Percentiles rank a stretch among this genome's conserved stretches.
These are phyloP conservation scores for Protophormia terraenovae DNA, from an alignment of 2,888 invertebrate genomes.

Conservation along the genomic window DNA sequence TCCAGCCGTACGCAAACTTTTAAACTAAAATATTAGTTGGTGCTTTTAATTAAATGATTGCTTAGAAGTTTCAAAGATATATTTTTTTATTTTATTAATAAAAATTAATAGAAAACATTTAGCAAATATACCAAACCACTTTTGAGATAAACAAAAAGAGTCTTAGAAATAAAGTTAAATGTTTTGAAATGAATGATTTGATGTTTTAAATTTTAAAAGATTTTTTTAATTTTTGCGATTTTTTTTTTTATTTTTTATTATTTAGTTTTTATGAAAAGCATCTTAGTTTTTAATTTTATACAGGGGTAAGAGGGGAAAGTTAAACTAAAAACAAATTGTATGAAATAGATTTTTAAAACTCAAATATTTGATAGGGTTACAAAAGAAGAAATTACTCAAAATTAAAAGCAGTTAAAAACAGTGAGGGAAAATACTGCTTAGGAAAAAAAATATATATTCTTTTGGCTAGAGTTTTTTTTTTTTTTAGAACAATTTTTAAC, in stretches of 20 bases:
- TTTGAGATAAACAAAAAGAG: slow-evolving; percentile 71
- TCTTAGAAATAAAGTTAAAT: slow-evolving; percentile 43
- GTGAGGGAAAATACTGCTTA: slow-evolving; percentile 40
- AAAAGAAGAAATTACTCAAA: slow-evolving; percentile 30
- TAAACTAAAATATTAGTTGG: slow-evolving; percentile 71
- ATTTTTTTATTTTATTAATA: not conserved
- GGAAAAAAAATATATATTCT: not conserved
- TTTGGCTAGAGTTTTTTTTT: slow-evolving; percentile 25
- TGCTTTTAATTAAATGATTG: no score
- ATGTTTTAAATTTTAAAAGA: slow-evolving; percentile 51
- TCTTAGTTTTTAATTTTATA: slow-evolving; percentile 77
- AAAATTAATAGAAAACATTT: slow-evolving; percentile 70
- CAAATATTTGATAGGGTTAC: slow-evolving; percentile 34
- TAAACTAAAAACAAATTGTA: slow-evolving; percentile 23
- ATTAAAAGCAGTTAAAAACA: slow-evolving; percentile 34
- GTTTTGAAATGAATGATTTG: slow-evolving; percentile 68
- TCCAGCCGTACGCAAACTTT: slow-evolving; percentile 58
- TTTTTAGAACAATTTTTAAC: not conserved
- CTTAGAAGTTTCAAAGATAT: no score
- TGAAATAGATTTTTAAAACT: slow-evolving; percentile 13
- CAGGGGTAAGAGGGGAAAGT: slow-evolving; percentile 31
- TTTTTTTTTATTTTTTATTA: not conserved
- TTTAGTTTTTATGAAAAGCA: slow-evolving; percentile 79
- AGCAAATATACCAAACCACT: slow-evolving; percentile 63
- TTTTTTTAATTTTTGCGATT: slow-evolving; percentile 61